Base-by-base conservation (phyloP, 2,797 vertebrate species). In the Diplodus puntazzo region DNA sequence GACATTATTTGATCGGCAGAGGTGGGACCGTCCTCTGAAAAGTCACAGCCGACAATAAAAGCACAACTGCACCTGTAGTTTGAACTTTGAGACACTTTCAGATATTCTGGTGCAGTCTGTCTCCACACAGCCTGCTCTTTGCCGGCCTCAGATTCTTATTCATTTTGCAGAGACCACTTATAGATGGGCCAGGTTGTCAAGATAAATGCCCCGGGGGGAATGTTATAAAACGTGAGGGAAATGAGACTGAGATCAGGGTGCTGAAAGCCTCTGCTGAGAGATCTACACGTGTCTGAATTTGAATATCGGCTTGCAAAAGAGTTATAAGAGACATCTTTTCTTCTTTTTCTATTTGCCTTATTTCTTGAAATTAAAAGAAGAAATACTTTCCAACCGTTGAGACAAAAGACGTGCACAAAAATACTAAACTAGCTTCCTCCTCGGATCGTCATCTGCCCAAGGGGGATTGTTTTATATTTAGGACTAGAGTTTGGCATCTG, bases 1-100 rank as follows among this genome's bases (percentile, higher is more conserved):
- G 5, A 23, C 6, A 69, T n/a, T 83, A 65, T 82, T 86, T 85
- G 42, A 73, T 65, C 2, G 70, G 49, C n/a, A 23, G 25, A 90
- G 89, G 89, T 72, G 87, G 78, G 85, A 76, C 71, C 63, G 21
- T 85, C 69, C 54, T 64, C 67, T 23, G 14, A 3, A 34, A 14
- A 61, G 57, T 50, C 50, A 1, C 17, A 14, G 2, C 67, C 73
- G 55, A 64, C 27, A 49, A 60, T 82, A 71, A 85, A 69, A 34
- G 65, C 62, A 85, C 72, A 79, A 60, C 69, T 77, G 17, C 69
- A 39, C 57, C 59, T 48, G 4, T 27, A 16, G 45, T 50, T 67
- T 81, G 57, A 78, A 82, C 78, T 11, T 64, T 81, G 79, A 77
- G 4, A 84, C 11, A 23, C 2, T 64, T 50, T 77, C 5, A 65